Evolutionary conservation across 2,113 vertebrate genomes (phyloP).

Genomic region (Antigone vipio): DNA sequence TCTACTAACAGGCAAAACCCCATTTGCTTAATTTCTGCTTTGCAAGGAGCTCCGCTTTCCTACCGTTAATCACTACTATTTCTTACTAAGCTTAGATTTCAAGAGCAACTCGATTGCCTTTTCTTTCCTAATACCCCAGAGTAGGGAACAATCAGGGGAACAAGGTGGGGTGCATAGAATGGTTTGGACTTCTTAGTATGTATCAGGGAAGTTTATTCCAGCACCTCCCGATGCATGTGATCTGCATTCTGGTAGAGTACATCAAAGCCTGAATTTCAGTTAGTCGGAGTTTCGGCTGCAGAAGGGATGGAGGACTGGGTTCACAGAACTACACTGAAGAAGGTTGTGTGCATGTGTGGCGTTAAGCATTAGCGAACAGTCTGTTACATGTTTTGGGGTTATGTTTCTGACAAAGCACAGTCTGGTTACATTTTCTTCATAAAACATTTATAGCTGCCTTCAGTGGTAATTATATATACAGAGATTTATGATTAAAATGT

Average conservation of each 20-base stretch:
- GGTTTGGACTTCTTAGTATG: background rate
- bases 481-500: constrained; percentile 73
- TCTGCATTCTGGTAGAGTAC: constrained; percentile 15
- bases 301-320: constrained; percentile 46
- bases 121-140: background rate
- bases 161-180: rapidly evolving
- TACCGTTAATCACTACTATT: background rate
- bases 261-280: background rate
- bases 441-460: constrained; percentile 73
- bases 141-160: background rate
- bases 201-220: background rate
- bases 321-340: constrained; percentile 17
- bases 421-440: constrained; percentile 66
- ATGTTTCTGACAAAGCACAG: constrained; percentile 65
- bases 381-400: constrained; percentile 62
- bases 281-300: background rate
- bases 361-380: constrained; percentile 49
- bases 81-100: background rate
- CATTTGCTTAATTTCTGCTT: background rate
- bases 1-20: background rate
- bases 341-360: constrained; percentile 55
- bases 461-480: constrained; percentile 71
- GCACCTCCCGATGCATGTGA: background rate
- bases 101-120: rapidly evolving
- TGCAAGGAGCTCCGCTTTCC: background rate